These are phyloP conservation scores for Octodonta nipae DNA, from an alignment of 2,888 invertebrate species.

Conservation along the genomic window DNA sequence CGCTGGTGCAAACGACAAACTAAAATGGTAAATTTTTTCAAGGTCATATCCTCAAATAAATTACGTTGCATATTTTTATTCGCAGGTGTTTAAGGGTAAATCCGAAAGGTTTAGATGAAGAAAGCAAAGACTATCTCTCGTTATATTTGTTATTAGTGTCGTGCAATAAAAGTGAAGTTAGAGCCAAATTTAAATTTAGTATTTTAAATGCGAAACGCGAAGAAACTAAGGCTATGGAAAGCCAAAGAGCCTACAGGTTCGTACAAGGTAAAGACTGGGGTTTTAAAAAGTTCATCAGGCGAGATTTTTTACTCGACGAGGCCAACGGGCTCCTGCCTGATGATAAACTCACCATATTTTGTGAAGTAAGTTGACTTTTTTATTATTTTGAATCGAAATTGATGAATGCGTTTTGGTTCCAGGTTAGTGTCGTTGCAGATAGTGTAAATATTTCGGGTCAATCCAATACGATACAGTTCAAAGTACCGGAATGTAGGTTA, in stretches of 20 bases:
- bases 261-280: conserved; percentile 99
- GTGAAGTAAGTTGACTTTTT: conserved; percentile 80
- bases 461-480: conserved; percentile 94
- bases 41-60: no score
- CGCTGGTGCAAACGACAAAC: conserved; percentile 97
- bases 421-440: conserved; percentile 93
- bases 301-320: conserved; percentile 97
- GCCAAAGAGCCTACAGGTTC: conserved; percentile 92
- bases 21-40: conserved; percentile 98
- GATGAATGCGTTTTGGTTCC: conserved; percentile 24
- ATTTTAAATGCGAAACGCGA: conserved; percentile 99
- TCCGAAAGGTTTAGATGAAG: conserved; percentile 98
- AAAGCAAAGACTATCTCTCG: conserved; percentile 99
- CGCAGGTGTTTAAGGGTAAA: conserved; percentile 93
- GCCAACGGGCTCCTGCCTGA: conserved; percentile 96
- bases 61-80: no score
- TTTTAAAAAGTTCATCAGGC: conserved; percentile 97
- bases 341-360: conserved; percentile 98
- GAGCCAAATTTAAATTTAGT: conserved; percentile 99
- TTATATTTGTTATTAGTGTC: conserved; percentile 96
- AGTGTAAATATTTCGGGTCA: conserved; percentile 99
- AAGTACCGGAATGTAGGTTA: conserved; percentile 85
- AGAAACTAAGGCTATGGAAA: conserved; percentile 99
- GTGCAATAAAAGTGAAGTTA: conserved; percentile 99
- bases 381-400: neutral